phyloP scores from a whole-genome alignment of 2,888 invertebrate genomes.

The Sphaerophoria rueppellii region DNA sequence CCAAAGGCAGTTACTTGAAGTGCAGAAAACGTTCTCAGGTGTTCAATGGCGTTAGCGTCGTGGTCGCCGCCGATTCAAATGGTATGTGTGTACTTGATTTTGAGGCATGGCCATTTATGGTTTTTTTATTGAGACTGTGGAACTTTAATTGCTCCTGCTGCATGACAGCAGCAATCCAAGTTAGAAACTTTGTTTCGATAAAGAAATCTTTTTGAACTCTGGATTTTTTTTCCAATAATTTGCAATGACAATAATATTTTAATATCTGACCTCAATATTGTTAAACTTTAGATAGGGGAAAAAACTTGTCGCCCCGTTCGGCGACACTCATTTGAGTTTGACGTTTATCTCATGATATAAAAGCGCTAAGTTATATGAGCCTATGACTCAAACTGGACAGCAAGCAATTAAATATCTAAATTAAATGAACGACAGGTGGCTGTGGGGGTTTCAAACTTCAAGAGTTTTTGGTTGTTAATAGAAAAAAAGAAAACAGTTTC shows the following conservation, averaged over 20 bases:
- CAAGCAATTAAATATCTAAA: slow-evolving; percentile 37
- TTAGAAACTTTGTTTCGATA: background rate
- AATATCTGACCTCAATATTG: slow-evolving; percentile 60
- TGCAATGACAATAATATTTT: slow-evolving; percentile 57
- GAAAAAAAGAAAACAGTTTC: no score
- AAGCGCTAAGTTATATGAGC: background rate
- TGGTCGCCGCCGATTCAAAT: slow-evolving; percentile 14
- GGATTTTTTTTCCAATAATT: slow-evolving; percentile 32
- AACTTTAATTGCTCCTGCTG: slow-evolving; percentile 72
- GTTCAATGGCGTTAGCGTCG: slow-evolving; percentile 12
- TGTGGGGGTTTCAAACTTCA: background rate
- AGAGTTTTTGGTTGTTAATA: no score
- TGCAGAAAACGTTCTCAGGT: slow-evolving; percentile 59
- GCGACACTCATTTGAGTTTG: background rate
- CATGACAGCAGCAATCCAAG: background rate
- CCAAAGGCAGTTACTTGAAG: no score
- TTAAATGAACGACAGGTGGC: slow-evolving; percentile 62
- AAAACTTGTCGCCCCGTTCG: slow-evolving; percentile 40
- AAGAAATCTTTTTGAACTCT: slow-evolving; percentile 24
- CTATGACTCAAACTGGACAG: slow-evolving; percentile 1
- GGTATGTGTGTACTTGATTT: slow-evolving; percentile 58
- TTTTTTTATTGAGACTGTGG: slow-evolving; percentile 51
- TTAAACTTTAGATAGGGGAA: slow-evolving; percentile 50
- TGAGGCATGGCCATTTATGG: slow-evolving; percentile 67
- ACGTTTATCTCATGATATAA: slow-evolving; percentile 48